Evolutionary conservation across 2,113 vertebrate genomes (phyloP).

Genomic region (Tragelaphus imberbis): DNA sequence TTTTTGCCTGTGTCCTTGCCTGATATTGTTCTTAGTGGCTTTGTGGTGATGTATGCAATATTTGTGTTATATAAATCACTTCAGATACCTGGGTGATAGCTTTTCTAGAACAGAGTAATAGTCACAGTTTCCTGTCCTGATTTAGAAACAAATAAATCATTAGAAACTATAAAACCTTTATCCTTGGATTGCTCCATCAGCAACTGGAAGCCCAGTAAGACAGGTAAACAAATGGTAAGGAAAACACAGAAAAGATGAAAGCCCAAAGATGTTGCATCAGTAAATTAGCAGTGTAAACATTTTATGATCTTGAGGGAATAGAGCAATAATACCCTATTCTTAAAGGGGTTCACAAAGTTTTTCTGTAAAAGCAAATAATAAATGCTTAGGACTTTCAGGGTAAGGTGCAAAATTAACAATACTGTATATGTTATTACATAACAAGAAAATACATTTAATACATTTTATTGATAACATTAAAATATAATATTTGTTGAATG

Average conservation of each 20-base stretch:
- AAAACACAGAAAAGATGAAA: neutral
- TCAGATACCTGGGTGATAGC: neutral
- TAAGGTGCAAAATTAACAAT: neutral
- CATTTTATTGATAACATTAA: neutral
- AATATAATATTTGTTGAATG: neutral
- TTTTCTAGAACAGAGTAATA: neutral
- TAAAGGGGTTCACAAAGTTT: neutral
- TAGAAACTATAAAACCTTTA: neutral
- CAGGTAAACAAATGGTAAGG: neutral
- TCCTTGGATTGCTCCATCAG: neutral
- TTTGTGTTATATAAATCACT: neutral
- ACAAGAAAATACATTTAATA: neutral
- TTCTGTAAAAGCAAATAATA: neutral
- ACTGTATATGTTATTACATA: neutral
- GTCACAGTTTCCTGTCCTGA: neutral
- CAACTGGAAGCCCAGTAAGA: neutral
- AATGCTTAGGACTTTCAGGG: neutral
- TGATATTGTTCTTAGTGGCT: neutral
- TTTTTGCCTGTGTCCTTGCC: neutral
- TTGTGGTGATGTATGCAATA: neutral
- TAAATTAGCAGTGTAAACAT: neutral
- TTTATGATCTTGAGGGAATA: neutral
- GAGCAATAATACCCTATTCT: neutral
- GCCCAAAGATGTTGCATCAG: neutral
- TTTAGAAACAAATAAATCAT: neutral